Conservation (phyloP, 2,797 vertebrate genomes). For the Alauda arvensis region DNA sequence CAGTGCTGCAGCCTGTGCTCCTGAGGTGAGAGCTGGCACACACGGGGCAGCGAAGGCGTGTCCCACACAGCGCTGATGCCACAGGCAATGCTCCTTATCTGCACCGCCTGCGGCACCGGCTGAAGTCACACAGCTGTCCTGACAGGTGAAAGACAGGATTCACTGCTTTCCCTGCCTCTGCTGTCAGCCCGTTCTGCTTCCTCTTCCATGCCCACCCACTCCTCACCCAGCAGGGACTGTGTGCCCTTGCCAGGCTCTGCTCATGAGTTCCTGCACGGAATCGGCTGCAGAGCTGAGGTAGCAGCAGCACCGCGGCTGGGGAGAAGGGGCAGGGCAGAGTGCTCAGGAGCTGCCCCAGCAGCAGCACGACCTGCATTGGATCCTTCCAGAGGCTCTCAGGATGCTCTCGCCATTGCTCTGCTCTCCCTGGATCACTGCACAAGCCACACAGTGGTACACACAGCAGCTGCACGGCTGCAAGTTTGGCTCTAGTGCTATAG, state of each 20-base stretch:
- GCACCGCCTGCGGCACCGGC: neutral
- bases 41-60: neutral
- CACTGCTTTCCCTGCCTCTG: neutral
- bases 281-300: neutral
- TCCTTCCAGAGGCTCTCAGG: neutral
- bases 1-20: accelerated
- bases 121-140: neutral
- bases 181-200: neutral
- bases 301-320: neutral
- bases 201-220: neutral
- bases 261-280: neutral
- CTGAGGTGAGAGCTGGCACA: neutral
- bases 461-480: neutral
- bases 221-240: neutral
- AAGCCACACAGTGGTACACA: neutral
- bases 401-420: neutral
- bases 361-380: neutral
- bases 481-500: neutral
- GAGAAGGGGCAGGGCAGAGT: neutral
- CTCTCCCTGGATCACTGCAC: neutral
- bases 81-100: neutral
- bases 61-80: no score
- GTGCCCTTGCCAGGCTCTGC: neutral
- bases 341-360: neutral
- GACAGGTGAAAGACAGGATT: neutral